Evolutionary conservation across 2,797 vertebrate genomes (phyloP).

Genomic region (Danio tinwini): DNA sequence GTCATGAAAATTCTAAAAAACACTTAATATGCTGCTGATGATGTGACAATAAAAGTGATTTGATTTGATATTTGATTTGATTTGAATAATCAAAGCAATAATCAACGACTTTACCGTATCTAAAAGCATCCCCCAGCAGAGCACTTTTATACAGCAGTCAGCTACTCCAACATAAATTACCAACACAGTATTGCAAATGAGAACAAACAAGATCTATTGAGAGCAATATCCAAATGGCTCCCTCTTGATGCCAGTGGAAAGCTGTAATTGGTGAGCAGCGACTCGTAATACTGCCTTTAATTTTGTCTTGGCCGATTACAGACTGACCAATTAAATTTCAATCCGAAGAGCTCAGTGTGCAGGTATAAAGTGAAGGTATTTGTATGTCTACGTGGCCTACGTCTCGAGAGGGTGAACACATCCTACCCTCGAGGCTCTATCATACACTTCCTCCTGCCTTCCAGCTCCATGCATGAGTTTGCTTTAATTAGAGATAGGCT

Average conservation of each 20-base stretch:
- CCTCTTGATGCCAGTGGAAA: slow-evolving; percentile 19
- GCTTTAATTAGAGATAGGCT: slow-evolving; percentile 58
- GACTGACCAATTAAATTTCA: slow-evolving; percentile 53
- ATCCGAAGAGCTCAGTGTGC: neutral
- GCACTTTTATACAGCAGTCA: neutral
- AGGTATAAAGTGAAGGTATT: slow-evolving; percentile 21
- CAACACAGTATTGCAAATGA: slow-evolving; percentile 5
- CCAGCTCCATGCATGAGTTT: slow-evolving; percentile 47
- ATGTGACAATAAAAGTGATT: too few species aligned
- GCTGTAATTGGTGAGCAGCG: slow-evolving; percentile 45
- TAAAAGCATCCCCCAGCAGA: neutral
- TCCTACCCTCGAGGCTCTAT: slow-evolving; percentile 11
- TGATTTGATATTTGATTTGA: too few species aligned
- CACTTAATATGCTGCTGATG: too few species aligned
- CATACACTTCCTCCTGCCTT: slow-evolving; percentile 26
- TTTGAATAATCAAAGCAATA: too few species aligned
- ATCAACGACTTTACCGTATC: neutral
- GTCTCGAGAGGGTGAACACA: slow-evolving; percentile 28
- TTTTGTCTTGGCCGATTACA: slow-evolving; percentile 42
- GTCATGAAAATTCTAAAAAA: neutral
- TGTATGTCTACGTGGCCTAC: neutral
- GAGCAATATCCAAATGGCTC: slow-evolving; percentile 19
- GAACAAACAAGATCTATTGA: slow-evolving; percentile 34
- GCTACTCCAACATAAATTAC: slow-evolving; percentile 22
- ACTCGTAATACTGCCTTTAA: slow-evolving; percentile 36